phyloP scores from a whole-genome alignment of 2,888 invertebrate genomes.

The Alitta virens region DNA sequence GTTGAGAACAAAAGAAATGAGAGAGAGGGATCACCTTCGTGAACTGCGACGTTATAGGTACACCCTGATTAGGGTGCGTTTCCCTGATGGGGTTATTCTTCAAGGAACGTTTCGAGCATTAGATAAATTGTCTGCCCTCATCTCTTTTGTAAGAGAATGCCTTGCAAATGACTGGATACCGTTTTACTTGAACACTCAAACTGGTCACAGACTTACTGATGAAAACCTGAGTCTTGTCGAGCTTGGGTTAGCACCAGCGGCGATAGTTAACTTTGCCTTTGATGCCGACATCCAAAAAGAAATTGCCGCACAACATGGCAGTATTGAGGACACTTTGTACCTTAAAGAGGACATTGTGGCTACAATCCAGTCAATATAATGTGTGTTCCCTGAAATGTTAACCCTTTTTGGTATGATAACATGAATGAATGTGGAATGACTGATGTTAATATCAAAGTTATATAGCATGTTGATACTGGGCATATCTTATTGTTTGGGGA shows the following conservation, averaged over 20 bases:
- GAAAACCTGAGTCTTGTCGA: constrained; percentile 72
- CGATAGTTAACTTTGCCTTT: constrained; percentile 75
- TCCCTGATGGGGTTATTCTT: constrained; percentile 66
- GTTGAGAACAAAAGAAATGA: constrained; percentile 90
- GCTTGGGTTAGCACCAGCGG: constrained; percentile 77
- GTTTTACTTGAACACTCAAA: constrained; percentile 70
- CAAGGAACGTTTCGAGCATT: constrained; percentile 87
- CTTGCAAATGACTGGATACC: constrained; percentile 67
- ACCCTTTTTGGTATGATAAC: no score
- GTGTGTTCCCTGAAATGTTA: no score
- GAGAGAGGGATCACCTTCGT: constrained; percentile 81
- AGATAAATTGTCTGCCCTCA: constrained; percentile 73
- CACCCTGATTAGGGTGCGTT: constrained; percentile 79
- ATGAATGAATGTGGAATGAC: no score
- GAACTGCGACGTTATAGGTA: constrained; percentile 72
- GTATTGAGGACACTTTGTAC: constrained; percentile 52
- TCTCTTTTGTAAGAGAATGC: constrained; percentile 77
- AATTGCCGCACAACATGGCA: constrained; percentile 41
- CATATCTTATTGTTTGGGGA: no score
- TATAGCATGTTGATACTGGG: no score
- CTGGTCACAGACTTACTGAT: constrained; percentile 69
- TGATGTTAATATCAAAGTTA: no score
- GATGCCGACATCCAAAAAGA: constrained; percentile 56
- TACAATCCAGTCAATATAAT: constrained; percentile 27
- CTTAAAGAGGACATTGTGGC: constrained; percentile 77